Base-by-base conservation (phyloP, 92 coral and sea anemone species). In the Zoanthus solanderi region DNA sequence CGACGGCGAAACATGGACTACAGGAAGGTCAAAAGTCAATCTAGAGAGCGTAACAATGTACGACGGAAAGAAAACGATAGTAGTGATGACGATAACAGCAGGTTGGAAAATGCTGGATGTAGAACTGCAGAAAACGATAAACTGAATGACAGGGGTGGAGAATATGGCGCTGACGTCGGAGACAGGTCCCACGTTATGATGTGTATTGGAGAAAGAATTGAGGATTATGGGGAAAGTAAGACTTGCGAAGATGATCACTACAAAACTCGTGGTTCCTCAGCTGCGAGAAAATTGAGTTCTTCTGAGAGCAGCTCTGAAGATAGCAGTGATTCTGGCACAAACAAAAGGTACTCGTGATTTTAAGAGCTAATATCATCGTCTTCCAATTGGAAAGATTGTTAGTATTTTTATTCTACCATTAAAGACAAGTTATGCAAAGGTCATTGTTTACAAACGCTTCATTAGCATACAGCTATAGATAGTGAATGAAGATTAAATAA, bases 241-340 rank as follows among this genome's bases (percentile, higher is more conserved):
- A 81, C n/a, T 2, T 81, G 60, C 63, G 29, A 57, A 10, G 76
- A 44, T n/a, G 85, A 81, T 12, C 60, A 45, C 30, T 67, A 65
- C 23, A 37, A 32, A 23, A 58, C 46, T 9, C 75, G 85, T 1
- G 74, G 75, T 23, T 29, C 7, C 37, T 28, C 58, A 23, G 74
- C 28, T 8, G 60, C 76, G 6, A 18, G 18, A 30, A 60, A 81
- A 61, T 17, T 6, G 18, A n/a, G 85, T 58, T 81, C 75, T 23
- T 42, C 11, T 4, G 75, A 13, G 58, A 81, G 63, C 75, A 28
- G 61, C 71, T 28, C 75, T 44, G 85, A 46, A 29, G 46, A 73
- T 32, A 65, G 85, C 75, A 68, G 74, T 17, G 85, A 66, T 71
- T 81, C 85, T 47, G 44, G 74, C 17, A 44, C 60, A n/a, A 81